These are phyloP conservation scores for Pseudococcus jackbeardsleyi DNA, from an alignment of 2,888 invertebrate species.

Conservation along the genomic window DNA sequence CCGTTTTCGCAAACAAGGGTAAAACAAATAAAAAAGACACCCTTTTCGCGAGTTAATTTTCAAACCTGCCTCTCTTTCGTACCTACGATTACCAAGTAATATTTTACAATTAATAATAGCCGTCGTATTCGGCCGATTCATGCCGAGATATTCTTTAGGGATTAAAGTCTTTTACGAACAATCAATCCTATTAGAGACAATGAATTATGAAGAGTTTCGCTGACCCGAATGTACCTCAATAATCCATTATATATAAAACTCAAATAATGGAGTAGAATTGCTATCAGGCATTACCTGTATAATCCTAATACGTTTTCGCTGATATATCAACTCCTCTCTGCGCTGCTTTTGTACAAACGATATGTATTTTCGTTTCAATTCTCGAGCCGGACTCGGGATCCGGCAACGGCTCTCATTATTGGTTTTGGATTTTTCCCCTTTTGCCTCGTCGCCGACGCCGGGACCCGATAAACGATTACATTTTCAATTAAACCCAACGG, in stretches of 20 bases:
- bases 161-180: constrained; percentile 62
- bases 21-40: not conserved
- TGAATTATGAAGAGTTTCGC: constrained; percentile 64
- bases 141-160: constrained; percentile 58
- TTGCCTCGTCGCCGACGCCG: no score
- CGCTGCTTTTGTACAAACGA: constrained; percentile 30
- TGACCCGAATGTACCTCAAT: constrained; percentile 63
- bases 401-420: constrained; percentile 16
- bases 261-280: constrained; percentile 62
- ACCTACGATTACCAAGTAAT: constrained; percentile 56
- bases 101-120: constrained; percentile 62
- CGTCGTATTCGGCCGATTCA: constrained; percentile 28
- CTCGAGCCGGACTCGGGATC: not conserved
- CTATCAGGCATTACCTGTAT: constrained; percentile 61
- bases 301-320: constrained; percentile 63
- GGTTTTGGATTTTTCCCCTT: constrained; percentile 41
- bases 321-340: constrained; percentile 54
- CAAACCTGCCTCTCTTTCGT: not conserved
- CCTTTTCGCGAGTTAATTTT: constrained; percentile 26
- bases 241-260: constrained; percentile 64
- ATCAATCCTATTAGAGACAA: constrained; percentile 63
- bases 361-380: constrained; percentile 43
- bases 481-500: constrained; percentile 42
- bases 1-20: no score
- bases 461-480: constrained; percentile 16